Conservation (phyloP, 2,888 invertebrate species). For the Idaea dimidiata region DNA sequence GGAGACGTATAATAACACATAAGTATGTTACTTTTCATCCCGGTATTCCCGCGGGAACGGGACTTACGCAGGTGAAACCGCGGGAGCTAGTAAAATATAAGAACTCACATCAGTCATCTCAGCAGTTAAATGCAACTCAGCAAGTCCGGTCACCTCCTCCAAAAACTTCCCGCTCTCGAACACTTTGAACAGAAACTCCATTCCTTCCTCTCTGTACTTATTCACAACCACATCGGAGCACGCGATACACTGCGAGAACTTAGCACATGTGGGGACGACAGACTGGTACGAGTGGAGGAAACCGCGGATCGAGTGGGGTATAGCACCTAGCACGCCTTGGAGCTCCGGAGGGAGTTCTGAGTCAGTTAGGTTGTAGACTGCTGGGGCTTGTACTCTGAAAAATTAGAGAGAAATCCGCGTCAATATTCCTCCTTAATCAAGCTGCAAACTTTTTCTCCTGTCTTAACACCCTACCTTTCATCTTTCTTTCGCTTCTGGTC, state of each 20-base stretch:
- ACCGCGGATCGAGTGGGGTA: conserved; percentile 97
- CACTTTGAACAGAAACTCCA: conserved; percentile 88
- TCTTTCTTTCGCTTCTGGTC: too few relatives aligned
- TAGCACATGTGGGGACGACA: conserved; percentile 90
- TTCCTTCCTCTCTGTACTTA: conserved; percentile 74
- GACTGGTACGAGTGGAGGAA: conserved; percentile 91
- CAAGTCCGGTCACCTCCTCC: conserved; percentile 92
- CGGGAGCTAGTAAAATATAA: too few relatives aligned
- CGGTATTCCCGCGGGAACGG: too few relatives aligned
- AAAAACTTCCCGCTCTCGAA: conserved; percentile 90
- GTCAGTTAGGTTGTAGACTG: conserved; percentile 77
- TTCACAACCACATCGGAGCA: conserved; percentile 85
- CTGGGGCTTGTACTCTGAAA: conserved; percentile 83
- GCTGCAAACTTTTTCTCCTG: too few relatives aligned
- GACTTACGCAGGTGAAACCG: too few relatives aligned
- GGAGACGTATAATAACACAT: too few relatives aligned
- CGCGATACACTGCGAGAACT: conserved; percentile 95
- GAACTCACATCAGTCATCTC: conserved; percentile 82
- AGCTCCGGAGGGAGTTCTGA: conserved; percentile 48
- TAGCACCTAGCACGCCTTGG: conserved; percentile 87
- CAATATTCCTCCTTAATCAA: too few relatives aligned
- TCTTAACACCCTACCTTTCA: too few relatives aligned
- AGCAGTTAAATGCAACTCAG: conserved; percentile 81
- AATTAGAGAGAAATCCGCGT: conserved; percentile 3
- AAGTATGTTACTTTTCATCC: too few relatives aligned